phyloP scores from a whole-genome alignment of 2,797 vertebrate genomes.

The Discoglossus pictus region DNA sequence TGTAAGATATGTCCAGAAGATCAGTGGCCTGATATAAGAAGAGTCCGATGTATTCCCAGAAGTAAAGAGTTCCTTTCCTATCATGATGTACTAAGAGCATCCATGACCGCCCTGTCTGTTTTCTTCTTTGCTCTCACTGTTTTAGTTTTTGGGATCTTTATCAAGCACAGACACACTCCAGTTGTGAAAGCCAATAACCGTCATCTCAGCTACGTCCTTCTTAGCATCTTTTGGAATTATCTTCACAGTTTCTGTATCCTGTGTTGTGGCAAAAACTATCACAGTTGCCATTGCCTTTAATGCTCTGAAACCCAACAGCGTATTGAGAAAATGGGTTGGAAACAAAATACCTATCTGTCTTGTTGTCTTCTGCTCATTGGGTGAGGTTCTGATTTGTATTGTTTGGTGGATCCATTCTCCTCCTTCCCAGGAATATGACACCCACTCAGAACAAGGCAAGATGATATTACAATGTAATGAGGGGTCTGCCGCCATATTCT shows the following conservation, averaged over 20 bases:
- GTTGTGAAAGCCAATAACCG: constrained; percentile 37
- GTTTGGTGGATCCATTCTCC: constrained; percentile 27
- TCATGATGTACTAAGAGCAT: constrained; percentile 25
- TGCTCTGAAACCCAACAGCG: constrained; percentile 15
- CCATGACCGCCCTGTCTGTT: neutral
- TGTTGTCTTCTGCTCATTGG: constrained; percentile 3
- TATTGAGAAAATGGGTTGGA: constrained; percentile 33
- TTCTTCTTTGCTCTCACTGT: constrained; percentile 11
- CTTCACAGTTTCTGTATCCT: constrained; percentile 39
- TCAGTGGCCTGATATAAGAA: constrained; percentile 24
- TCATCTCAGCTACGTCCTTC: constrained; percentile 34
- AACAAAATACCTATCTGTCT: constrained; percentile 6
- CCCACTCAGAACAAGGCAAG: neutral
- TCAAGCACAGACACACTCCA: constrained; percentile 28
- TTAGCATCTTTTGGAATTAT: constrained; percentile 26
- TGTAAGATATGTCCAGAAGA: constrained; percentile 15
- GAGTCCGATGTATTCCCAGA: constrained; percentile 9
- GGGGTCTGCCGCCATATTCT: constrained; percentile 21
- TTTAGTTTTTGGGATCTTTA: constrained; percentile 15
- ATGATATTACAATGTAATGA: constrained; percentile 35
- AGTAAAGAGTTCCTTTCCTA: constrained; percentile 27
- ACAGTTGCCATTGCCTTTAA: constrained; percentile 54
- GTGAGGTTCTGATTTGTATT: constrained; percentile 25
- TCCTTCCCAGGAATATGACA: constrained; percentile 25
- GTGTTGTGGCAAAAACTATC: constrained; percentile 52